A percentile compares a stretch with the other conserved stretches of the same genome.
Conservation (phyloP, 2,113 vertebrate genomes). For the Pantherophis guttatus region DNA sequence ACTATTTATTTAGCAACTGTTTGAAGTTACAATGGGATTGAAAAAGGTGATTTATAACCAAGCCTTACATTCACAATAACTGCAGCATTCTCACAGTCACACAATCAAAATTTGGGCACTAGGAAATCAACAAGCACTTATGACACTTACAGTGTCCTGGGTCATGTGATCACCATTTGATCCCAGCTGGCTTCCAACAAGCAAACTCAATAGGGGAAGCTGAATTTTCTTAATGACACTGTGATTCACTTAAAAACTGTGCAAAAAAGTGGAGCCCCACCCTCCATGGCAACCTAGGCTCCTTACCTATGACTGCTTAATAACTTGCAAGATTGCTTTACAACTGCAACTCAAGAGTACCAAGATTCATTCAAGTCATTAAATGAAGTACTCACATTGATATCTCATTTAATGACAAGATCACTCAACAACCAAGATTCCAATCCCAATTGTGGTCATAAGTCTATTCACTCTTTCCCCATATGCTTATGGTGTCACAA, state of each 20-base stretch:
- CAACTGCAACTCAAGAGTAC: neutral
- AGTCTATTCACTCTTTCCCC: neutral
- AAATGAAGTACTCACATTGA: neutral
- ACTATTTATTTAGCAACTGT: neutral
- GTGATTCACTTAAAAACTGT: neutral
- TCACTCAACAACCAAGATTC: neutral
- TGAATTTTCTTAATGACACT: neutral
- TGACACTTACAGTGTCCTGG: neutral
- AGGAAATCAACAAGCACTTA: neutral
- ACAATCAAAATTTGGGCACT: neutral
- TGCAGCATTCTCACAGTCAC: neutral
- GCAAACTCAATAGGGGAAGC: neutral
- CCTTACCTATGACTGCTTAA: neutral
- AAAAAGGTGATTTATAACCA: neutral
- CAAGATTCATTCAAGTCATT: neutral
- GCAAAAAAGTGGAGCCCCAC: neutral
- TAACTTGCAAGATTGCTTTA: neutral
- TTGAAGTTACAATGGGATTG: neutral
- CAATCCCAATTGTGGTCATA: neutral
- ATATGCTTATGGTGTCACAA: neutral
- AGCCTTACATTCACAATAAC: neutral
- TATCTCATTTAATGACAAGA: neutral
- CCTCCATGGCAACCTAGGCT: neutral
- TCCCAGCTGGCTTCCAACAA: neutral
- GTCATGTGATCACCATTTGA: neutral